Percentiles rank a stretch among this genome's conserved stretches.
Conservation (phyloP, 2,113 vertebrate species). For the Percopsis transmontana region DNA sequence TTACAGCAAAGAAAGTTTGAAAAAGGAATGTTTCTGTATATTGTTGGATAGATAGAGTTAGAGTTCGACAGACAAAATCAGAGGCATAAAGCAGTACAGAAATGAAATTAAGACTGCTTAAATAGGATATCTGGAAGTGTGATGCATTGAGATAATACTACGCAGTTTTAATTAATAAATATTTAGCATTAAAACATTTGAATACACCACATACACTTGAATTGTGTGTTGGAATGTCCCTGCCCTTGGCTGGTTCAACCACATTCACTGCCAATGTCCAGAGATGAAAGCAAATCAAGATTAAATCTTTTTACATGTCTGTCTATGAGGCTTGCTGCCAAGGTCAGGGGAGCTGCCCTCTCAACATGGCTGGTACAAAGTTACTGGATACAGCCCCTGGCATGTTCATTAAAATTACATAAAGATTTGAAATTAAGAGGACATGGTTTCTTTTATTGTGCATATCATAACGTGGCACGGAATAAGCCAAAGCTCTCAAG, state of each 20-base stretch:
- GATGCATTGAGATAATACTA: background rate
- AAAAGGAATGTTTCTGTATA: slow-evolving; percentile 51
- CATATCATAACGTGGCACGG: background rate
- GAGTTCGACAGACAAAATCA: background rate
- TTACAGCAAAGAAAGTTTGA: slow-evolving; percentile 46
- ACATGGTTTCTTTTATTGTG: background rate
- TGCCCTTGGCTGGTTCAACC: slow-evolving; percentile 6
- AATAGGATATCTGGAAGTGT: background rate
- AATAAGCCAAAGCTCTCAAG: slow-evolving; percentile 1
- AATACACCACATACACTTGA: too few species aligned
- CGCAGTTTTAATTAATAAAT: too few species aligned
- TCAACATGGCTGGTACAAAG: slow-evolving; percentile 37
- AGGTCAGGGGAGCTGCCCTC: slow-evolving; percentile 47
- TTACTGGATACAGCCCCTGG: slow-evolving; percentile 12
- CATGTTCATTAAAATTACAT: background rate
- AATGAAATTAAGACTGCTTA: slow-evolving; percentile 8
- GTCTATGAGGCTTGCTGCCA: slow-evolving; percentile 25
- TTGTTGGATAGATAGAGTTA: background rate
- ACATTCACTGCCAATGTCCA: slow-evolving; percentile 28
- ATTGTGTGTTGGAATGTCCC: slow-evolving; percentile 30
- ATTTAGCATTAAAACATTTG: too few species aligned
- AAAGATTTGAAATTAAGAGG: slow-evolving; percentile 1
- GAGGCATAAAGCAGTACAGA: background rate
- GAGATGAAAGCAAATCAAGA: slow-evolving; percentile 56
- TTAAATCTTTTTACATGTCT: slow-evolving; percentile 22